Evolutionary conservation across 2,797 vertebrate species (phyloP), one percentile per base, ranked within the genome.

Genomic region (Cygnus olor): DNA sequence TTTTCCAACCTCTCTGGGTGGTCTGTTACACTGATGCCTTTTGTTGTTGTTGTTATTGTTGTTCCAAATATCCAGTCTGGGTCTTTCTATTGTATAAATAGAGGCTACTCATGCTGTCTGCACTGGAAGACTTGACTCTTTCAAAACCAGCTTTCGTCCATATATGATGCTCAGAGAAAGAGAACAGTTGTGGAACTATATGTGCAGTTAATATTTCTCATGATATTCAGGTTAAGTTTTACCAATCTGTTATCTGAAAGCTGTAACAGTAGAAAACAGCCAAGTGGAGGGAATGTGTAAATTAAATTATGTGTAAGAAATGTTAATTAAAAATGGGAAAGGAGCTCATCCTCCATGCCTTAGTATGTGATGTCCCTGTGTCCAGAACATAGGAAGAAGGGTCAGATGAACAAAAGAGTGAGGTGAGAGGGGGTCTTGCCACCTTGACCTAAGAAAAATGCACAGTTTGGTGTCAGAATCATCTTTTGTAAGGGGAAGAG

Each of bases 211-310:
- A 28, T 77, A 72, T 63, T 77, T 66, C 51, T 94, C 56, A 9
- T 56, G 3, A 20, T 80, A 63, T 65, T 76, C 76, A 76, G 78
- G 70, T 89, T 82, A 91, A 66, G 15, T 80, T 94, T 89, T 66
- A 65, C 51, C 71, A 87, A 57, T 61, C 21, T 56, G 14, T 54
- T 85, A 28, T 24, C 76, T 66, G 45, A 56, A n/a, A 77, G 10
- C 22, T 90, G 66, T 44, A 87, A 68, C 1, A 0, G 64, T 28
- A 73, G 38, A 85, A 94, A 45, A 8, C 60, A 58, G 11, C 11
- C 17, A 87, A 71, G 58, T 22, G 36, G 25, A 77, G 49, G 58
- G 34, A 38, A 87, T 6, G 56, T 73, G 74, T 27, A 69, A 94
- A 92, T 81, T 82, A 66, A 89, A 82, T 77, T 45, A 70, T 56